A percentile compares a stretch with the other conserved stretches of the same genome.
These are phyloP conservation scores for Drosophila merina DNA, from an alignment of 2,888 invertebrate genomes.

Conservation along the genomic window DNA sequence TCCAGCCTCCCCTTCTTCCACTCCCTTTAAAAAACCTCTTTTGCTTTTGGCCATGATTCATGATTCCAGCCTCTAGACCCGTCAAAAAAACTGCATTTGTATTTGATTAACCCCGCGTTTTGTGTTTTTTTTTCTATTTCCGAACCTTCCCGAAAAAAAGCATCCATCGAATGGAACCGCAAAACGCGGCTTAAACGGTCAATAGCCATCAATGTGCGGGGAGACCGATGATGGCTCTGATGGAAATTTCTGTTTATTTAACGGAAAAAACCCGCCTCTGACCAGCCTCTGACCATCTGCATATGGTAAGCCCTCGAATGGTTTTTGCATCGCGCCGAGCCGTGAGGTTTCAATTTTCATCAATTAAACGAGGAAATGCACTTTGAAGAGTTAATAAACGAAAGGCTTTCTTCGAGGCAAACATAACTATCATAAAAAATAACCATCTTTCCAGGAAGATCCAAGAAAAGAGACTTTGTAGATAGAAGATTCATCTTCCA, in stretches of 20 bases:
- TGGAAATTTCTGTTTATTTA: not conserved
- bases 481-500: no score
- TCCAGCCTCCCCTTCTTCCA: not conserved
- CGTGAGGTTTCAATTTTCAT: not conserved
- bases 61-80: no score
- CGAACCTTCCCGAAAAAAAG: not conserved
- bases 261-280: not conserved
- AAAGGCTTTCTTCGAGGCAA: not conserved
- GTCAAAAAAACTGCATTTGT: conserved; percentile 5
- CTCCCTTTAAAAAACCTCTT: not conserved
- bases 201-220: not conserved
- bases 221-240: not conserved
- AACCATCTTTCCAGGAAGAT: not conserved
- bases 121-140: conserved; percentile 1
- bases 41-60: conserved; percentile 2
- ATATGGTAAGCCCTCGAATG: not conserved
- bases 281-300: not conserved
- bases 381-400: not conserved
- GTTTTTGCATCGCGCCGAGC: not conserved
- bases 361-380: not conserved
- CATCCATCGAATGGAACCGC: not conserved
- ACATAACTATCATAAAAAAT: no score
- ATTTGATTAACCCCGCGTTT: conserved; percentile 7
- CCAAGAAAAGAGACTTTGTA: not conserved
- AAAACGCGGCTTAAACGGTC: conserved; percentile 1